Evolutionary conservation across 2,797 vertebrate species (phyloP), one percentile per base, ranked within the genome.

Genomic region (Gymnocypris eckloni): DNA sequence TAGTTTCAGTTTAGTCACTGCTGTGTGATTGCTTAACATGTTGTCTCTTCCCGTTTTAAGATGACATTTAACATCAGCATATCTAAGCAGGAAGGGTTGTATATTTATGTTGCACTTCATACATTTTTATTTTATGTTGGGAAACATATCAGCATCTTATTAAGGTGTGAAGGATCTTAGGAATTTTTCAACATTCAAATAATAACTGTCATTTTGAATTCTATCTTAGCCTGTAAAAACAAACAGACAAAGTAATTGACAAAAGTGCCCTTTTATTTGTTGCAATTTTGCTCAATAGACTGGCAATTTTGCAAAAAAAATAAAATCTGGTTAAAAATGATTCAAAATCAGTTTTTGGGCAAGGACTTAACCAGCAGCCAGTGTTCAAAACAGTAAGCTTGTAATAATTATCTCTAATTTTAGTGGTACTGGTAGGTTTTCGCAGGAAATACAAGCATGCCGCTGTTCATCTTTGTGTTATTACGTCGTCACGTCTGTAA

Each of bases 11-110:
- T 77, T 50, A 77, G 59, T 67, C 59, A 77, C 37, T 11, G 20
- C 79, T 59, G 11, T 64, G 67, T 39, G 28, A 84, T 84, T 84
- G 83, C 83, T 71, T 45, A 79, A 85, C 28, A 78, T 45, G 18
- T 54, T 37, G 61, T 48, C 45, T 85, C 75, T 69, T 70, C 52
- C 39, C n/a, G 56, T 76, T 79, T 59, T 10, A 79, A 37, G 25
- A 43, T 41, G 11, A 11, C 39, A 61, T 33, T 56, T 70, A 33
- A 22, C 73, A 52, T 3, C 61, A 75, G 54, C 18, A 22, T 50
- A 61, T 50, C 22, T 39, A 25, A 61, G 39, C 9, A n/a, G 16
- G 39, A 1, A 20, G 52, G 4, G 2, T 33, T 78, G 13, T 45
- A 45, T 43, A 43, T 59, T 59, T 48, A 25, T 12, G 37, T 72